These are phyloP conservation scores for Rhynchomys soricoides DNA, from an alignment of 2,113 vertebrate species.

Conservation along the genomic window DNA sequence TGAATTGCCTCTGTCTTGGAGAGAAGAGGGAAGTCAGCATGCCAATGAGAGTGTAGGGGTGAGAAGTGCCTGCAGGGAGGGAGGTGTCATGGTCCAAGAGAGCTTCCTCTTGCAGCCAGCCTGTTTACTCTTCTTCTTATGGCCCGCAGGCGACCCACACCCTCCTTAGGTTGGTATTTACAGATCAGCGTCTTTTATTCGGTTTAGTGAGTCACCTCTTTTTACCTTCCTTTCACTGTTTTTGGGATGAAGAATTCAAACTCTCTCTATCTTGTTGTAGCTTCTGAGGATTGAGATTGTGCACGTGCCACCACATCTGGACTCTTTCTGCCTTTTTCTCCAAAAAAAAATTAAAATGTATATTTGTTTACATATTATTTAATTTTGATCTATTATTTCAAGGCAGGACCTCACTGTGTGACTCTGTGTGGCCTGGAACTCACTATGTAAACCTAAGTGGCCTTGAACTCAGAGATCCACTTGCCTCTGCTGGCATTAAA, in stretches of 20 bases:
- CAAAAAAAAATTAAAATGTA: not conserved
- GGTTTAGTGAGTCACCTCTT: not conserved
- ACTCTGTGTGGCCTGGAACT: not conserved
- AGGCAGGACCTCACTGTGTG: not conserved
- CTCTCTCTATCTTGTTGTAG: not conserved
- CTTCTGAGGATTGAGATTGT: not conserved
- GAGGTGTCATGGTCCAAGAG: not conserved
- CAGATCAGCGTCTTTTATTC: not conserved
- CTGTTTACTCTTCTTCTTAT: not conserved
- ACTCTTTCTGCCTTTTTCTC: not conserved
- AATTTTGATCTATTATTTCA: not conserved
- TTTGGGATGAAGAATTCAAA: not conserved
- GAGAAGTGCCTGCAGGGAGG: too few species aligned
- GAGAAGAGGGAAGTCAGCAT: not conserved
- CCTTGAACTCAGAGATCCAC: not conserved
- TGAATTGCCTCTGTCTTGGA: not conserved
- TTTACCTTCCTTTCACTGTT: not conserved
- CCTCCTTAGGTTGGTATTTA: not conserved
- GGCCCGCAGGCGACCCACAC: not conserved
- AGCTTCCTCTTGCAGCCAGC: not conserved
- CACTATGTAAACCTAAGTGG: not conserved
- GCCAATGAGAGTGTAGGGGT: not conserved
- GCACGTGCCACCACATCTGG: not conserved
- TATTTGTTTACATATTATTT: not conserved
- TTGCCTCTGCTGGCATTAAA: not conserved